Percentiles rank a stretch among this genome's conserved stretches.
Evolutionary conservation across 1,140 invertebrate genomes (phyloP).

Genomic region (Metopolophium dirhodum): DNA sequence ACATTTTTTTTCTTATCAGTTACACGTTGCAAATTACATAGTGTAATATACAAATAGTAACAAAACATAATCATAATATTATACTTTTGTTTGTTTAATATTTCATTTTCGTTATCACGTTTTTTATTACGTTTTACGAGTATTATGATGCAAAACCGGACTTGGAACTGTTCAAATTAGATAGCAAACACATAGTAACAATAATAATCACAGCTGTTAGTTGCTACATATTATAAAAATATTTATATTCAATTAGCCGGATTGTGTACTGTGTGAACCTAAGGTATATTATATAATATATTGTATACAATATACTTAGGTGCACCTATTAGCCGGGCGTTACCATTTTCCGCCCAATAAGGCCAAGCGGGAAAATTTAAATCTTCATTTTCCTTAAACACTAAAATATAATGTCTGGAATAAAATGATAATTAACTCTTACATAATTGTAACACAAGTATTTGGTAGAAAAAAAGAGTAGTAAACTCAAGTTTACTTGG

Average conservation of each 20-base stretch:
- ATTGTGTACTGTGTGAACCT: neutral
- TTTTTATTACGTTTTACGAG: constrained; percentile 1
- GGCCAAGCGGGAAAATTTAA: neutral
- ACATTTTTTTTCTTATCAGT: neutral
- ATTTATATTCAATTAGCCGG: neutral
- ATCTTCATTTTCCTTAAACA: neutral
- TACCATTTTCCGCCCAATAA: neutral
- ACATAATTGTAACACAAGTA: neutral
- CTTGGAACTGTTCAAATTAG: neutral
- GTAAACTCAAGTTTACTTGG: neutral
- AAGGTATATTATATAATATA: neutral
- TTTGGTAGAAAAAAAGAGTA: neutral
- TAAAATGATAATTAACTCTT: neutral
- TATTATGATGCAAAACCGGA: neutral
- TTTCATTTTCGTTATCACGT: neutral
- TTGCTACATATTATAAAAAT: neutral
- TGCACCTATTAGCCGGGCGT: neutral
- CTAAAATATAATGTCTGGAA: neutral
- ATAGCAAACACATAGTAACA: neutral
- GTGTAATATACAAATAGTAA: neutral
- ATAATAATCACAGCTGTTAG: neutral
- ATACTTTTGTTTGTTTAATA: neutral
- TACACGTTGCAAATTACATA: neutral
- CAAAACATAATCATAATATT: neutral
- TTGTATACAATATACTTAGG: neutral